Conservation (phyloP, 2,113 vertebrate species). For the Channa maculata region DNA sequence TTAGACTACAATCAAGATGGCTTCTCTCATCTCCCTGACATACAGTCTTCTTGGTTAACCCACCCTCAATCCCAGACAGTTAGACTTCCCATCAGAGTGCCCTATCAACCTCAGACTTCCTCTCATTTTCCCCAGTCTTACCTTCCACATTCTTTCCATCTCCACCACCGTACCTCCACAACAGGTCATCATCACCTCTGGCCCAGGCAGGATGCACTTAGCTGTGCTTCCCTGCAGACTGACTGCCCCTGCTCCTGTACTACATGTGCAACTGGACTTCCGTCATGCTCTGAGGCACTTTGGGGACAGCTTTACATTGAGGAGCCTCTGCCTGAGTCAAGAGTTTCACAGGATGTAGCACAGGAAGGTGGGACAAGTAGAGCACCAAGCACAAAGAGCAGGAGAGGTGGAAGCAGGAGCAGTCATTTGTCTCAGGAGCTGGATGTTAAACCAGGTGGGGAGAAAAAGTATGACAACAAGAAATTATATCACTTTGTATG, state of each 20-base stretch:
- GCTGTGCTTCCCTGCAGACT: background rate
- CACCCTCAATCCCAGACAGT: constrained; percentile 23
- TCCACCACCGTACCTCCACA: constrained; percentile 5
- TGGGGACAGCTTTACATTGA: constrained; percentile 24
- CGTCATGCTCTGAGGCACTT: constrained; percentile 26
- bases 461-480: background rate
- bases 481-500: background rate
- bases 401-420: constrained; percentile 29
- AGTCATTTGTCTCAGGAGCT: constrained; percentile 60
- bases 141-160: constrained; percentile 25
- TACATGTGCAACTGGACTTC: constrained; percentile 10
- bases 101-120: constrained; percentile 16
- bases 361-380: constrained; percentile 5
- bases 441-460: constrained; percentile 78
- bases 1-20: constrained; percentile 36
- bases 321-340: constrained; percentile 38
- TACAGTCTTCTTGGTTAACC: constrained; percentile 54
- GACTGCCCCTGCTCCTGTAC: constrained; percentile 30
- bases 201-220: constrained; percentile 23
- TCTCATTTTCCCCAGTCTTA: constrained; percentile 30
- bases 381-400: constrained; percentile 18
- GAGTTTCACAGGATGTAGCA: background rate
- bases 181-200: background rate
- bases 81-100: constrained; percentile 35
- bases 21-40: constrained; percentile 1